Evolutionary conservation across 2,888 invertebrate species (phyloP).

Genomic region (Nephrocerus scutellatus): DNA sequence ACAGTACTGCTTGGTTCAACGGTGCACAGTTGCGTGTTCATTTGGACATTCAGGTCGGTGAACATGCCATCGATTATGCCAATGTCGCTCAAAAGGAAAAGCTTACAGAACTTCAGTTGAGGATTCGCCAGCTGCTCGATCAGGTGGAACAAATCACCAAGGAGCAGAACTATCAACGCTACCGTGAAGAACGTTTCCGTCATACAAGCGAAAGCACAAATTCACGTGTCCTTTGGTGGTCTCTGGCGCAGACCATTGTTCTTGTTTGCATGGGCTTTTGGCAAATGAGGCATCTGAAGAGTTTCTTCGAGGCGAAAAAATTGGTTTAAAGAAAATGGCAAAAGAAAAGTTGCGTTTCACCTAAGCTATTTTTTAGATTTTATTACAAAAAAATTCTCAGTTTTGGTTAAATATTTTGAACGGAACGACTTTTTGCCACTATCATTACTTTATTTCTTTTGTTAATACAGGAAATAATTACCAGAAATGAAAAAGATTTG

Average conservation of each 20-base stretch:
- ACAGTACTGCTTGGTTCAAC: constrained; percentile 96
- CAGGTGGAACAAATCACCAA: constrained; percentile 99
- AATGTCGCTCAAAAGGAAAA: constrained; percentile 97
- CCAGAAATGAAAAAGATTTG: too few relatives aligned
- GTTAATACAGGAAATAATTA: too few relatives aligned
- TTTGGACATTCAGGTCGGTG: constrained; percentile 97
- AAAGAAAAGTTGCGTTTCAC: constrained; percentile 4
- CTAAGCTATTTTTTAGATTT: too few relatives aligned
- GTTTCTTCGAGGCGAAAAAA: constrained; percentile 99
- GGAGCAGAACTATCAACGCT: constrained; percentile 98
- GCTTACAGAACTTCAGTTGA: constrained; percentile 85
- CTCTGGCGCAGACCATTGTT: constrained; percentile 83
- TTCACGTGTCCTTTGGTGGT: constrained; percentile 93
- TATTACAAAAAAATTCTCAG: too few relatives aligned
- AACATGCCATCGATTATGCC: constrained; percentile 96
- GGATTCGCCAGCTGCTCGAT: constrained; percentile 90
- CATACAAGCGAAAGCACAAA: constrained; percentile 98
- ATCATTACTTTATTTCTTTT: too few relatives aligned
- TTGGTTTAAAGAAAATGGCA: constrained; percentile 60
- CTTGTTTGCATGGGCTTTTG: constrained; percentile 91
- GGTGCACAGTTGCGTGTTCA: constrained; percentile 92
- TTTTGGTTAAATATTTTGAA: too few relatives aligned
- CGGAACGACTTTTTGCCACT: too few relatives aligned
- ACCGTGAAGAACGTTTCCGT: constrained; percentile 94
- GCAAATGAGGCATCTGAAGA: constrained; percentile 99